phyloP scores from a whole-genome alignment of 2,113 vertebrate genomes.

The Meles meles region DNA sequence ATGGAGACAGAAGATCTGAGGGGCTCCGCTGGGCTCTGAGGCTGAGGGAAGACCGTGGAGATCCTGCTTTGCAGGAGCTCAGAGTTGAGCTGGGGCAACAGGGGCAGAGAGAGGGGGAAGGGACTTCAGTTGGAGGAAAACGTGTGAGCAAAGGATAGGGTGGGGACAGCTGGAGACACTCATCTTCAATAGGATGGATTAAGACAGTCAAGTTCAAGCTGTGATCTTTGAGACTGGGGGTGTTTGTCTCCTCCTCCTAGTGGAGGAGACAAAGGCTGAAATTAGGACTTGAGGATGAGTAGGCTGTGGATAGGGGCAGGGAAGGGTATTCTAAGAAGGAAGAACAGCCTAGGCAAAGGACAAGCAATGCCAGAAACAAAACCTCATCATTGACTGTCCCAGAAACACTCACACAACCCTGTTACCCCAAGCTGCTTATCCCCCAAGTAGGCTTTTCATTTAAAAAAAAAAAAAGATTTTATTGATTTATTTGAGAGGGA shows the following conservation, averaged over 20 bases:
- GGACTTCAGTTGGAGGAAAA: neutral
- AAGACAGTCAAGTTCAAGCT: neutral
- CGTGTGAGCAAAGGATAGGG: neutral
- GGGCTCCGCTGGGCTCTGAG: neutral
- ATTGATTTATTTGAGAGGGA: too few species aligned
- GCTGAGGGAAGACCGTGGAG: neutral
- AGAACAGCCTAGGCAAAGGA: neutral
- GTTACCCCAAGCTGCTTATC: neutral
- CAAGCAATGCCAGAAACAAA: neutral
- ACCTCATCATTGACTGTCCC: neutral
- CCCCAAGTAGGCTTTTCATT: neutral
- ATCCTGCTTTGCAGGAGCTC: neutral
- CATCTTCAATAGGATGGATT: neutral
- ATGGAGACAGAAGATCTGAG: neutral
- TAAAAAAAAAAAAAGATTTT: too few species aligned
- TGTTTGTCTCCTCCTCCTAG: neutral
- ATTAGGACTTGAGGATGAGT: neutral
- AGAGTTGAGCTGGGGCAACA: neutral
- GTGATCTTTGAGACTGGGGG: neutral
- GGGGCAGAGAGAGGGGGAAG: too few species aligned
- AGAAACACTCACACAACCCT: fast-evolving
- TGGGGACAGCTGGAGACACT: neutral
- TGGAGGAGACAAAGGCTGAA: neutral
- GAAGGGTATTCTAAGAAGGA: neutral
- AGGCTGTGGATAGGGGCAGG: neutral